Percentiles rank a stretch among this genome's conserved stretches.
Evolutionary conservation across 1,140 invertebrate genomes (phyloP).

Genomic region (Eufriesea mexicana): DNA sequence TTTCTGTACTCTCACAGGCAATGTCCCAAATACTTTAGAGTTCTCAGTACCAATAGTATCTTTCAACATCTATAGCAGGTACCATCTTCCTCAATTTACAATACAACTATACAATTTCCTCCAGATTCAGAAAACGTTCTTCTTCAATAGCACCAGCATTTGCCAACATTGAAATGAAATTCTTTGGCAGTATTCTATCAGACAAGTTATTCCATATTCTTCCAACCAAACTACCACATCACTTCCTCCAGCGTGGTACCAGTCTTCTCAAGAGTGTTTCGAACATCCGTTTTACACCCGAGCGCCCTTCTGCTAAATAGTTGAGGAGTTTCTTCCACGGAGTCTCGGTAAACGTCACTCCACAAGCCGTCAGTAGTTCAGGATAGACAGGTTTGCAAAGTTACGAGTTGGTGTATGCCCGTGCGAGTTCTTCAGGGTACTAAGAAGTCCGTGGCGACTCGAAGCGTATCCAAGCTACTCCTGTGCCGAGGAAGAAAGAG

Average conservation of each 20-base stretch:
- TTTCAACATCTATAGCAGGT: no score
- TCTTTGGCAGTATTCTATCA: not conserved
- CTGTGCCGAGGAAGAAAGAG: slow-evolving; percentile 68
- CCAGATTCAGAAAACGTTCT: no score
- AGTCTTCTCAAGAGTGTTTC: not conserved
- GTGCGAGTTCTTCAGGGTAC: slow-evolving; percentile 66
- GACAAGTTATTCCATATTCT: not conserved
- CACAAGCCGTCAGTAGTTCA: not conserved
- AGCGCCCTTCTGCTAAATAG: not conserved
- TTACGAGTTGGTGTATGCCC: slow-evolving; percentile 49
- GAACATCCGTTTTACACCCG: not conserved
- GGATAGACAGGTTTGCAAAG: not conserved
- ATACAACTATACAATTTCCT: not conserved
- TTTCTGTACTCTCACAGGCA: not conserved
- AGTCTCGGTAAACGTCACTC: not conserved
- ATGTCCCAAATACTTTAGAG: not conserved
- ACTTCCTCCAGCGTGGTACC: not conserved
- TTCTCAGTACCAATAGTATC: not conserved
- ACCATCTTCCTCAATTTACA: no score
- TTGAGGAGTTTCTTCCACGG: slow-evolving; percentile 8
- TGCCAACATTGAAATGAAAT: no score
- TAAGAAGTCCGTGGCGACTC: slow-evolving; percentile 72
- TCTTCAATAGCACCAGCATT: not conserved
- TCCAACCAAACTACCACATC: not conserved
- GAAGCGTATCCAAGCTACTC: slow-evolving; percentile 62